Base-by-base conservation (phyloP, 1,140 invertebrate genomes). In the Aphidius ervi region DNA sequence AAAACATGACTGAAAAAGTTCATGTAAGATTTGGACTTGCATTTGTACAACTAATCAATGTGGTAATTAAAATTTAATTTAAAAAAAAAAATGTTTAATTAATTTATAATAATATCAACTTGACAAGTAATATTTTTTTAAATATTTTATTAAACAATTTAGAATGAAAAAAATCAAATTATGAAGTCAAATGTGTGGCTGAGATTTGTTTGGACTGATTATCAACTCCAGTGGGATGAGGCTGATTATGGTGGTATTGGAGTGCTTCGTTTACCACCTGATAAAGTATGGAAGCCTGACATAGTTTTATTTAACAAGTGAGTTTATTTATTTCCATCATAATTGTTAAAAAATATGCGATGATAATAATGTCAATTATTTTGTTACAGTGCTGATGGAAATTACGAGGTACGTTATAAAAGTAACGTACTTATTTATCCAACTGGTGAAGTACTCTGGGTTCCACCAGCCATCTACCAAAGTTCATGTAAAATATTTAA, bases 261-360 rank as follows among this genome's bases (percentile, higher is more conserved):
- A 40, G 94, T 97, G 23, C 85, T 99, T 45, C 87, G 97, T 65
- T 86, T 99, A 64, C 93, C 95, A 31, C 95, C 96, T 23, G 95
- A 99, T 78, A 98, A 98, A 87, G 96, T 99, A 58, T 99, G 97
- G 97, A 97, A 97, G 77, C 97, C 98, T 5, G 98, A 99, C 79
- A 98, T 99, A 70, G 97, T 99, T 42, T 85, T 99, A 46, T 99
- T 99, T 79, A 99, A 99, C 84, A 99, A 99, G 96, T 98, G 85
- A 87, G 89, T 86, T 42, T n/a, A 41, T 48, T 16, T 54, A 10
- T 39, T 54, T n/a, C 39, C 10, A 42, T 1, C 52, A 6, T 48
- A n/a, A 16, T 16, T 41, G 41, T 59, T 65, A 37, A 49, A 46
- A 9, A 16, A 39, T 45, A 39, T 45, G 40, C 16, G 16, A 16